These are phyloP conservation scores for Cephalopachus bancanus DNA, from an alignment of 2,797 vertebrate genomes.

Conservation along the genomic window DNA sequence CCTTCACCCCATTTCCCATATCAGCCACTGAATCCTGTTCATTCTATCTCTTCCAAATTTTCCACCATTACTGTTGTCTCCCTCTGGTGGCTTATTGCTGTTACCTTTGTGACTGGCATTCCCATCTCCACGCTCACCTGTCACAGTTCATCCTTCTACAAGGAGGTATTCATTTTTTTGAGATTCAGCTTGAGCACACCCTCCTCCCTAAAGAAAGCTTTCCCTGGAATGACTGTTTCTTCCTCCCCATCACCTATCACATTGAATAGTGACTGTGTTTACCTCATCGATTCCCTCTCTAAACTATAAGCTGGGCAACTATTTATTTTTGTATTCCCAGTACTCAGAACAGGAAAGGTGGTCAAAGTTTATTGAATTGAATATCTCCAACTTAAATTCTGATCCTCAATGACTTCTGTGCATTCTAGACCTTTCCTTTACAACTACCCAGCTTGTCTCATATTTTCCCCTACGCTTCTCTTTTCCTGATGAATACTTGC, in stretches of 20 bases:
- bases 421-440: background rate
- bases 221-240: background rate
- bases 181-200: background rate
- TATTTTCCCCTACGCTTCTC: background rate
- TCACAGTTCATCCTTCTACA: background rate
- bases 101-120: background rate
- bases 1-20: background rate
- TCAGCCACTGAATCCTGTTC: background rate
- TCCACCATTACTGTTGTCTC: background rate
- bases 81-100: background rate
- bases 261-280: background rate
- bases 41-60: background rate
- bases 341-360: background rate
- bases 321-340: background rate
- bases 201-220: background rate
- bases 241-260: background rate
- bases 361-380: constrained; percentile 5
- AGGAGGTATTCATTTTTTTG: background rate
- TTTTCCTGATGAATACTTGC: background rate
- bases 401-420: background rate
- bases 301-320: background rate
- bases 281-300: background rate
- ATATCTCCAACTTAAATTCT: background rate
- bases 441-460: background rate
- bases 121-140: background rate